Conservation (phyloP, 2,888 invertebrate species). For the Allophyes oxyacanthae region DNA sequence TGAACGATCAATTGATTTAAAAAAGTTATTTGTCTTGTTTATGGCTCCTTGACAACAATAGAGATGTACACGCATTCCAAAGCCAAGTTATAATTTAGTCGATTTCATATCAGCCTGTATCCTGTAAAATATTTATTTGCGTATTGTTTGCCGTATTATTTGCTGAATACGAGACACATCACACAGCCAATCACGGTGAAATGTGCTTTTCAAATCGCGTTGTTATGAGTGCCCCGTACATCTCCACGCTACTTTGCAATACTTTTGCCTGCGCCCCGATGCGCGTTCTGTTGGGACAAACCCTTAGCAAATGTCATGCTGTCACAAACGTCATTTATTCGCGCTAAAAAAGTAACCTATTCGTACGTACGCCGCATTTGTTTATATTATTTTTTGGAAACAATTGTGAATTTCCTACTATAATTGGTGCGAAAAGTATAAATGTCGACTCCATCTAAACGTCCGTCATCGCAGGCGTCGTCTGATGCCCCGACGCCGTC, state of each 20-base stretch:
- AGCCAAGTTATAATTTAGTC: conserved; percentile 40
- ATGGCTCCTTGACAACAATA: conserved; percentile 73
- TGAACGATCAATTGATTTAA: conserved; percentile 88
- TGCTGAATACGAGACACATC: too few species aligned
- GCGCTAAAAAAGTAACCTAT: conserved; percentile 49
- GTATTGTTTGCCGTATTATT: too few species aligned
- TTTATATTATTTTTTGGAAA: conserved; percentile 25
- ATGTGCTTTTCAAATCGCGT: too few species aligned
- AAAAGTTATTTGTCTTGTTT: conserved; percentile 73
- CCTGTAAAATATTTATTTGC: too few species aligned
- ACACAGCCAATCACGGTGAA: too few species aligned
- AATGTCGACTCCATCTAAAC: conserved; percentile 84
- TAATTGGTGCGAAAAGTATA: conserved; percentile 20
- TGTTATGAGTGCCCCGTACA: too few species aligned
- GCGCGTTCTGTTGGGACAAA: too few species aligned
- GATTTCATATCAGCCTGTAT: conserved; percentile 6
- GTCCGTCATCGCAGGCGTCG: conserved; percentile 82
- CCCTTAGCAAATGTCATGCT: conserved; percentile 7
- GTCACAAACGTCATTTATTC: conserved; percentile 40
- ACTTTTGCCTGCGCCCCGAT: too few species aligned
- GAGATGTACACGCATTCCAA: conserved; percentile 50
- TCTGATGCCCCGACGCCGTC: conserved; percentile 85
- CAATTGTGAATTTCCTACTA: conserved; percentile 7
- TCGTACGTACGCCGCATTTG: conserved; percentile 19
- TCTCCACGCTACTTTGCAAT: too few species aligned